Evolutionary conservation across 2,797 vertebrate species (phyloP).

Genomic region (Lindbergichthys nudifrons): DNA sequence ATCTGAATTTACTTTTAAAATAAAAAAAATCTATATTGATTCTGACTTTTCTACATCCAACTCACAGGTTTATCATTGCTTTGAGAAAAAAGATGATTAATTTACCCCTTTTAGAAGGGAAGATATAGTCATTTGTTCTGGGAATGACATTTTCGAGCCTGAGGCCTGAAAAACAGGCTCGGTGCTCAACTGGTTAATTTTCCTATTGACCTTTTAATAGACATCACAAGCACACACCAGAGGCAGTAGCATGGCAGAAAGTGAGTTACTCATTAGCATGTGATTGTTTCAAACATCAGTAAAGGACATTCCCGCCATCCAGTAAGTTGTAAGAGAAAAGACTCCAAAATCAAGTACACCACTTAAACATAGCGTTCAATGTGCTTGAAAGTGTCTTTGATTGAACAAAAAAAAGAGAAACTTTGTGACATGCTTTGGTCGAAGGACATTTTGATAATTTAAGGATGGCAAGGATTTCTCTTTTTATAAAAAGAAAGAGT

Average conservation of each 20-base stretch:
- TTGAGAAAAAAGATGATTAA: no score
- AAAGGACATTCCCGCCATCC: slow-evolving; percentile 48
- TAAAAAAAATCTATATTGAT: no score
- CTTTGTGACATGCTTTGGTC: slow-evolving; percentile 63
- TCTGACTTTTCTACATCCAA: no score
- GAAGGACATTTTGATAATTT: slow-evolving; percentile 75
- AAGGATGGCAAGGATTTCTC: slow-evolving; percentile 75
- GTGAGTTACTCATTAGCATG: slow-evolving; percentile 39
- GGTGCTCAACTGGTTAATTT: background rate
- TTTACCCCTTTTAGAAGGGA: no score
- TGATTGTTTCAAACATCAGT: slow-evolving; percentile 47
- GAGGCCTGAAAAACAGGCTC: no score
- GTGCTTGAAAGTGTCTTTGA: slow-evolving; percentile 65
- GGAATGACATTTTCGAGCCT: no score
- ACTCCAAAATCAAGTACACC: slow-evolving; percentile 53
- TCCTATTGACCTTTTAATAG: background rate
- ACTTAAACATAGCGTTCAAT: slow-evolving; percentile 59
- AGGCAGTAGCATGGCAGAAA: background rate
- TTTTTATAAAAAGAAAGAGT: slow-evolving; percentile 65
- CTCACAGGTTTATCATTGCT: no score
- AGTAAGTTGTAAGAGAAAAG: slow-evolving; percentile 63
- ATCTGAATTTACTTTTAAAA: no score
- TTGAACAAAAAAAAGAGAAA: slow-evolving; percentile 69
- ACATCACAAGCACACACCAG: slow-evolving; percentile 3
- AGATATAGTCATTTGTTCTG: no score